Conservation (phyloP, 2,888 invertebrate genomes). For the Sclerodermus sp. region DNA sequence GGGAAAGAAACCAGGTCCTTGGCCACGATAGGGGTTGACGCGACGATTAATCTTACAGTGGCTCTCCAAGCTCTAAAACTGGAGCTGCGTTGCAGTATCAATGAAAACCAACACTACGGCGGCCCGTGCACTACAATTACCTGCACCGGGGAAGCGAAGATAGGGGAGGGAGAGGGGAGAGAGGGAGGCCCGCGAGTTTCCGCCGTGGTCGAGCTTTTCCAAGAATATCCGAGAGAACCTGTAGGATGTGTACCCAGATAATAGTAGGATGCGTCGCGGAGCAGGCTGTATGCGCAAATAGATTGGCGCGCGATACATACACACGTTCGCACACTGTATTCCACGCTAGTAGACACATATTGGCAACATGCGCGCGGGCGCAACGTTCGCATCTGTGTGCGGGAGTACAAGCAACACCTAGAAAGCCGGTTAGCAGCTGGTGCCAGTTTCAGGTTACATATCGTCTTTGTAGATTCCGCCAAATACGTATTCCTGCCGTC, state of each 20-base stretch:
- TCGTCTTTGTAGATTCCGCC: constrained; percentile 47
- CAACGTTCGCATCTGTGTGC: no score
- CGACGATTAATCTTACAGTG: no score
- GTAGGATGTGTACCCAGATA: background rate
- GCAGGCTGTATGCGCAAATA: background rate
- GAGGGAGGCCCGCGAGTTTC: background rate
- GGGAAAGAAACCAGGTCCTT: no score
- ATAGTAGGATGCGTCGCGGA: background rate
- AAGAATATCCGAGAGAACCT: background rate
- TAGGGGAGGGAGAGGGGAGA: background rate
- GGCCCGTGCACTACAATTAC: no score
- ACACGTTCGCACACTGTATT: background rate
- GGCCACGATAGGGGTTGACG: no score
- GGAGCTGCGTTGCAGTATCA: no score
- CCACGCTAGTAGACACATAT: background rate
- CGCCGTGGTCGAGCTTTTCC: background rate
- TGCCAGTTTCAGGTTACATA: constrained; percentile 51
- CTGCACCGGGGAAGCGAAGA: no score
- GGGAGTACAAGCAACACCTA: constrained; percentile 2
- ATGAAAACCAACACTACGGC: no score
- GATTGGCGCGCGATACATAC: background rate
- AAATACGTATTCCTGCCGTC: constrained; percentile 47
- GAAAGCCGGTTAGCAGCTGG: constrained; percentile 36
- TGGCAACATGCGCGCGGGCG: background rate
- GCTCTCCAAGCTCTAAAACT: no score